Percentiles rank a stretch among this genome's conserved stretches.
These are phyloP conservation scores for Ennomos quercinarius DNA, from an alignment of 2,888 invertebrate genomes.

Conservation along the genomic window DNA sequence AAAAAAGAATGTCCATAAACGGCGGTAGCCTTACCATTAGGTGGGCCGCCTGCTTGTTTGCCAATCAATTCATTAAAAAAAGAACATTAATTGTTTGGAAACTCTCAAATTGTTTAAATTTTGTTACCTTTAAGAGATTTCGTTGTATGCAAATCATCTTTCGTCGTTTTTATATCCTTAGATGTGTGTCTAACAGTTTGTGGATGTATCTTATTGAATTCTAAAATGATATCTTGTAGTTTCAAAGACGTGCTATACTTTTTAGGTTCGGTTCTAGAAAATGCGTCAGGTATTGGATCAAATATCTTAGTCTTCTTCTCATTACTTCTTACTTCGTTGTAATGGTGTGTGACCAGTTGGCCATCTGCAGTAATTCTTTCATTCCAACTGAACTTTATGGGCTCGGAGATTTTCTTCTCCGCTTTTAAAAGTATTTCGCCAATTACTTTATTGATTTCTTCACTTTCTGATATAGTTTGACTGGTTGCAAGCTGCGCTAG, in stretches of 20 bases:
- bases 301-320: conserved; percentile 1
- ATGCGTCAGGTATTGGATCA: not conserved
- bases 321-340: conserved; percentile 1
- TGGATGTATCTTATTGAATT: conserved; percentile 4
- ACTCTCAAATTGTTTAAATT: not conserved
- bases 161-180: not conserved
- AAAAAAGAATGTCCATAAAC: no score
- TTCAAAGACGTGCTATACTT: conserved; percentile 2
- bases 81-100: no score
- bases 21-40: no score
- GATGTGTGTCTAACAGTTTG: not conserved
- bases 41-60: no score
- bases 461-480: conserved; percentile 73
- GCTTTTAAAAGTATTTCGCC: conserved; percentile 45
- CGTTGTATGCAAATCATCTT: not conserved
- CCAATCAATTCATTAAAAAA: no score
- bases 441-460: conserved; percentile 46
- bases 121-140: conserved; percentile 5
- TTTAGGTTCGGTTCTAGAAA: conserved; percentile 1
- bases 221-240: conserved; percentile 9
- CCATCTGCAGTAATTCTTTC: not conserved
- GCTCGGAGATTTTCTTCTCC: conserved; percentile 36
- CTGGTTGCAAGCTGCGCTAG: conserved; percentile 66
- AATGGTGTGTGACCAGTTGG: not conserved
- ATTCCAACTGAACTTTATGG: conserved; percentile 30